Evolutionary conservation across 30 jellyfish, hydroid and myxozoan genomes (phyloP), one percentile per base, ranked within the genome.

Genomic region (Aurelia aurita complex sp. Pacific): DNA sequence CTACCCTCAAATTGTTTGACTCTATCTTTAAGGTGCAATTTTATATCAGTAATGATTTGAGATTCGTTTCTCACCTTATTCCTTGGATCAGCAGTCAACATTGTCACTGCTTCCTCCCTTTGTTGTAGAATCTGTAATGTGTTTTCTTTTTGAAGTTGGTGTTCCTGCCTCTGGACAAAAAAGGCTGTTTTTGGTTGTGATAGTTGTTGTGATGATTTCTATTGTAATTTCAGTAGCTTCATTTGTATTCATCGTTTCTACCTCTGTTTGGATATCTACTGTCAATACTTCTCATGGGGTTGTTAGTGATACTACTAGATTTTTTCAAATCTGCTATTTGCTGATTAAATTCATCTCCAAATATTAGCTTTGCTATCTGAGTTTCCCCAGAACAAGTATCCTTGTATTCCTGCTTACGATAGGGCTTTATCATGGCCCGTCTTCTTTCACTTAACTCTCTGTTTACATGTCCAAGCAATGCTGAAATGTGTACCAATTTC

Each of bases 151-250:
- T 54, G 65, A 54, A 54, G 65, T 54, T 54, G 65, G 65, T 54
- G 65, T 16, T 54, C 65, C 65, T 54, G 65, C 65, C 65, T 54
- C 65, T 11, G 65, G 16, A 23, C 29, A 54, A 54, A 54, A 54
- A 54, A 54, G 65, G 65, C 65, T 54, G 65, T 11, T 54, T 54
- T 54, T 54, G 65, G 65, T 54, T 54, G 65, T 54, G 65, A 54
- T 54, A 54, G 65, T 54, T 54, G 65, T 54, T 54, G 65, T 54
- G 12, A 54, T 54, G 65, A 54, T 23, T 23, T 23, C 29, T 23
- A 23, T 23, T 23, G 29, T 23, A 23, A 23, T 23, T 23, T 23
- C 29, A 54, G 65, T 54, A 54, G 65, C 65, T 54, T 54, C 65
- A 16, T 54, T 54, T 54, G 65, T 54, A 54, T 54, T 54, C 65